Evolutionary conservation across 2,888 invertebrate species (phyloP), one percentile per base, ranked within the genome.

Genomic region (Clanis bilineata): DNA sequence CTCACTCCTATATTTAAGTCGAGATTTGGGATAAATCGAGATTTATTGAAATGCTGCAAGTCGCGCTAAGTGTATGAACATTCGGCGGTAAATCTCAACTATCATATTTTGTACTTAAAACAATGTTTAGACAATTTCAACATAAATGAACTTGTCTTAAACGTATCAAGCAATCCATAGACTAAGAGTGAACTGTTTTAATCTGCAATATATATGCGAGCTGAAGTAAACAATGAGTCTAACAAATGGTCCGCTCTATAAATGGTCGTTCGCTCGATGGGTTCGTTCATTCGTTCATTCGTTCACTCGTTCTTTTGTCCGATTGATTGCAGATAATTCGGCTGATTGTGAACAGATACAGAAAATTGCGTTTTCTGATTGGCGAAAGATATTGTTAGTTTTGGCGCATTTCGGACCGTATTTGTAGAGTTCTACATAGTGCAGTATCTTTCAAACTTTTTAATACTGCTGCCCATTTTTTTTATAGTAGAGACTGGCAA

Each of bases 251-350:
- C 73, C 71, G 62, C 61, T 77, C 85, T 85, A 88, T 87, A 86
- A 89, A 89, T 88, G 45, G 22, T 44, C 38, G 59, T 54, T 39
- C 55, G 56, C 22, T 67, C 74, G 84, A 83, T 82, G 85, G 83
- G 80, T 86, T 78, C 68, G 80, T 69, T 76, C 78, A 74, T 81
- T 83, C 79, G 12, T 77, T 77, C 79, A 71, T 82, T 86, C 86
- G 86, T 86, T 76, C 85, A n/a, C n/a, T n/a, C 66, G 69, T 77
- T 77, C 79, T 71, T 82, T 86, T 86, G 86, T 86, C 76, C 85
- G 82, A 89, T 89, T 86, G 88, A 89, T 89, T 82, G 86, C 79
- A 80, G 84, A 88, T 88, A 84, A 87, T 87, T 83, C 80, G 77
- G 78, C 54, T 76, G 77, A 80, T 83, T 79, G 78, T 75, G 69